These are phyloP conservation scores for Amia ocellicauda DNA, from an alignment of 2,113 vertebrate genomes.

Conservation along the genomic window DNA sequence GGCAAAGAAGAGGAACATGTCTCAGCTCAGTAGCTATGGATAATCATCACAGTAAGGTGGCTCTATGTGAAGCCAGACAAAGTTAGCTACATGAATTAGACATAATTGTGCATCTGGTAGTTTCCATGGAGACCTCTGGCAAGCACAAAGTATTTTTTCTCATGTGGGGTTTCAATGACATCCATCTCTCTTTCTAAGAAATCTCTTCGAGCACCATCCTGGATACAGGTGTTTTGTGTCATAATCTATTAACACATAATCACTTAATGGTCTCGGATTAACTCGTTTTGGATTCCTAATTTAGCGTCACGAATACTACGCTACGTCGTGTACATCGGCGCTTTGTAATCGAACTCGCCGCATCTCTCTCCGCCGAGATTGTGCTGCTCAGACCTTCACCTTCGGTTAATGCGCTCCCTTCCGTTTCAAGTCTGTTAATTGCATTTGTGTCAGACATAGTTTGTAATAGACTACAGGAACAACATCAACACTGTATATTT, in stretches of 20 bases:
- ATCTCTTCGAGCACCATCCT: not conserved
- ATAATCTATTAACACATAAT: not conserved
- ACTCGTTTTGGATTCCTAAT: not conserved
- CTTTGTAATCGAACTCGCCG: too few species aligned
- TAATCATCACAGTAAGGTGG: conserved; percentile 17
- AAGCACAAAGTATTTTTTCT: not conserved
- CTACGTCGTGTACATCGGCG: too few species aligned
- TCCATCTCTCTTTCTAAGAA: not conserved
- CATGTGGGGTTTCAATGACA: not conserved
- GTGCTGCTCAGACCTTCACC: too few species aligned
- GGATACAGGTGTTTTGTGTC: not conserved
- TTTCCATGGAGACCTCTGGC: conserved; percentile 25
- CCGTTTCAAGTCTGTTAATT: too few species aligned
- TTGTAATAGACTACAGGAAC: too few species aligned
- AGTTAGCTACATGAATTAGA: conserved; percentile 14
- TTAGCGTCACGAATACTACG: too few species aligned
- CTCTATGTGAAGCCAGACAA: conserved; percentile 6
- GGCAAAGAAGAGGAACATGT: not conserved
- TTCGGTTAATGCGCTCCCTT: too few species aligned
- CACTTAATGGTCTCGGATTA: not conserved
- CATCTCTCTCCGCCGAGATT: not conserved
- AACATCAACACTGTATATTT: too few species aligned
- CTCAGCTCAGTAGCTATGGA: conserved; percentile 6
- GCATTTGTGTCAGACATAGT: too few species aligned
- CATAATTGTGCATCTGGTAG: conserved; percentile 10